Conservation (phyloP, 92 coral and sea anemone species). For the Parazoanthus swiftii region DNA sequence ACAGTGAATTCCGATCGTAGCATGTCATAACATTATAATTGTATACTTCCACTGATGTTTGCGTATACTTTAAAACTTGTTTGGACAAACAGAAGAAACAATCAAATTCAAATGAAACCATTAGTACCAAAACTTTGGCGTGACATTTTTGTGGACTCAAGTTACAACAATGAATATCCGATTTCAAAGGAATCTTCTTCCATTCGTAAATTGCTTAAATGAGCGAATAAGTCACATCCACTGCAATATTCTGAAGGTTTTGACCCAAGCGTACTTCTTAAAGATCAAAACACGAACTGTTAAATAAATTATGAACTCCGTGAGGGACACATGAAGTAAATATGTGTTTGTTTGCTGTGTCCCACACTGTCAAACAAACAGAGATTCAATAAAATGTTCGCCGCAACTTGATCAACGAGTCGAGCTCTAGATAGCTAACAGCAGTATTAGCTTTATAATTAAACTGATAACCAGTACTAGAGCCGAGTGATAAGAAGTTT, state of each 20-base stretch:
- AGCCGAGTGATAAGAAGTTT: background rate
- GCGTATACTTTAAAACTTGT: slow-evolving; percentile 20
- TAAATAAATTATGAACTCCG: slow-evolving; percentile 16
- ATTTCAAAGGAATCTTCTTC: background rate
- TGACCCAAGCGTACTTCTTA: background rate
- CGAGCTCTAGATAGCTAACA: background rate
- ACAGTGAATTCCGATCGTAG: slow-evolving; percentile 7
- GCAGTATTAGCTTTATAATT: background rate
- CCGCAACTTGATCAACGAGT: background rate
- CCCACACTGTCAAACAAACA: background rate
- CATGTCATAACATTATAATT: background rate
- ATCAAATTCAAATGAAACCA: slow-evolving; percentile 26
- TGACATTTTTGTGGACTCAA: background rate
- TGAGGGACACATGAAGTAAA: slow-evolving; percentile 29
- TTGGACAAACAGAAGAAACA: slow-evolving; percentile 15
- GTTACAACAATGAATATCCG: background rate
- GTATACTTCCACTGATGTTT: background rate
- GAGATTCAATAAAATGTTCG: background rate
- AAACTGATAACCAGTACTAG: background rate
- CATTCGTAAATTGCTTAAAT: background rate
- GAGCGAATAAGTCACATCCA: background rate
- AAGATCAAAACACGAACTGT: background rate
- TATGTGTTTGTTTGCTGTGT: background rate
- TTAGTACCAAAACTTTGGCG: background rate
- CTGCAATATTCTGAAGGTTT: background rate